Evolutionary conservation across 2,113 vertebrate genomes (phyloP).

Genomic region (Panthera tigris): DNA sequence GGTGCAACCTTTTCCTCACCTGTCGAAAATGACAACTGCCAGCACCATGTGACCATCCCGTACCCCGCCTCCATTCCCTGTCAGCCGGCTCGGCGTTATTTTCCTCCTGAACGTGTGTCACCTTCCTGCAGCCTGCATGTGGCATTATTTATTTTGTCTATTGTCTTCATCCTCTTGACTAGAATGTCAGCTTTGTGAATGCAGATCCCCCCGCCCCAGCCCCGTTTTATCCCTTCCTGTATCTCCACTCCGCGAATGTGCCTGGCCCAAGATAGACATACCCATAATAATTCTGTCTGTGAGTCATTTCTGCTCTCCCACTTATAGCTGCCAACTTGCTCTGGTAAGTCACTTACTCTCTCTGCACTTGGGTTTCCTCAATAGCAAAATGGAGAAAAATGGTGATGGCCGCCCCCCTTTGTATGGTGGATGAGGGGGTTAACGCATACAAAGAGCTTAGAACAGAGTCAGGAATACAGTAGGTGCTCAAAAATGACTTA

Average conservation of each 20-base stretch:
- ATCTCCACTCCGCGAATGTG: background rate
- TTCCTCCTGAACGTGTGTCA: background rate
- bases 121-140: background rate
- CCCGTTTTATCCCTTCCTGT: background rate
- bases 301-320: background rate
- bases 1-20: background rate
- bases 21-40: background rate
- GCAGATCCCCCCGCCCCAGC: no score
- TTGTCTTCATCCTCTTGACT: background rate
- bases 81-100: background rate
- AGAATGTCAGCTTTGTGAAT: background rate
- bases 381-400: background rate
- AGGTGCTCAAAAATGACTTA: background rate
- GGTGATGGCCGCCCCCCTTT: background rate
- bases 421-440: background rate
- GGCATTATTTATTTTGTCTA: background rate
- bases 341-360: background rate
- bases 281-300: background rate
- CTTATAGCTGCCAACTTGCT: background rate
- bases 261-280: background rate
- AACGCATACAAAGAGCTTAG: background rate
- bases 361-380: background rate
- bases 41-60: background rate
- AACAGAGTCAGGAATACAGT: background rate
- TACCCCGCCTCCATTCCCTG: accelerated